A percentile compares a stretch with the other conserved stretches of the same genome.
These are phyloP conservation scores for Lethrus apterus DNA, from an alignment of 1,140 invertebrate species.

Conservation along the genomic window DNA sequence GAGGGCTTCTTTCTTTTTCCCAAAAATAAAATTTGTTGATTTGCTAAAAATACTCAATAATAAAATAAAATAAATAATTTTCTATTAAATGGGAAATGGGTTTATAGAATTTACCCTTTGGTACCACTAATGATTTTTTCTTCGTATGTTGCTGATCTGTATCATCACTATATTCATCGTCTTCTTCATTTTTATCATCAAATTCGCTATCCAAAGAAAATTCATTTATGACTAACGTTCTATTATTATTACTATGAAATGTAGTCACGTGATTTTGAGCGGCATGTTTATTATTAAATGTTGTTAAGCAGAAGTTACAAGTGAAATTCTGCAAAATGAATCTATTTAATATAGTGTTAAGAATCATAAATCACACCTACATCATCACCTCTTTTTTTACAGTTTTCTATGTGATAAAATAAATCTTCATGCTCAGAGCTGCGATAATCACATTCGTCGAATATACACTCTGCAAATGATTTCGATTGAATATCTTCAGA, in stretches of 20 bases:
- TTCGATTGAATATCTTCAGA: slow-evolving; percentile 6
- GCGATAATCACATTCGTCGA: slow-evolving; percentile 21
- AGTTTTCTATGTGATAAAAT: slow-evolving; percentile 25
- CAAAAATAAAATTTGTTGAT: slow-evolving; percentile 14
- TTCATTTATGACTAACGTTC: neutral
- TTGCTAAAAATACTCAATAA: slow-evolving; percentile 15
- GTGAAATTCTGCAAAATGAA: slow-evolving; percentile 19
- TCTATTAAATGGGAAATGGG: no score
- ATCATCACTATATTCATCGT: neutral
- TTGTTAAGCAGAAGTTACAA: slow-evolving; percentile 23
- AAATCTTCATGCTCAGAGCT: slow-evolving; percentile 13
- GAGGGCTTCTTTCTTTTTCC: neutral
- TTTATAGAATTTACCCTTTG: no score
- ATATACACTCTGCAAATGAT: slow-evolving; percentile 17
- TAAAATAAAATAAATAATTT: no score
- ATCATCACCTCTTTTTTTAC: slow-evolving; percentile 23
- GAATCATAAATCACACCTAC: slow-evolving; percentile 15
- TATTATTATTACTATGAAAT: slow-evolving; percentile 1
- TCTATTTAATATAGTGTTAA: slow-evolving; percentile 4
- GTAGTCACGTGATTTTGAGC: slow-evolving; percentile 2
- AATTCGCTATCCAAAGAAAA: slow-evolving; percentile 4
- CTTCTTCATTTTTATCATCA: slow-evolving; percentile 2
- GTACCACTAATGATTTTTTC: neutral
- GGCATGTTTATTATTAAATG: slow-evolving; percentile 12
- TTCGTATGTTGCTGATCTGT: neutral